Base-by-base conservation (phyloP, 2,797 vertebrate species). In the Aplochiton taeniatus region DNA sequence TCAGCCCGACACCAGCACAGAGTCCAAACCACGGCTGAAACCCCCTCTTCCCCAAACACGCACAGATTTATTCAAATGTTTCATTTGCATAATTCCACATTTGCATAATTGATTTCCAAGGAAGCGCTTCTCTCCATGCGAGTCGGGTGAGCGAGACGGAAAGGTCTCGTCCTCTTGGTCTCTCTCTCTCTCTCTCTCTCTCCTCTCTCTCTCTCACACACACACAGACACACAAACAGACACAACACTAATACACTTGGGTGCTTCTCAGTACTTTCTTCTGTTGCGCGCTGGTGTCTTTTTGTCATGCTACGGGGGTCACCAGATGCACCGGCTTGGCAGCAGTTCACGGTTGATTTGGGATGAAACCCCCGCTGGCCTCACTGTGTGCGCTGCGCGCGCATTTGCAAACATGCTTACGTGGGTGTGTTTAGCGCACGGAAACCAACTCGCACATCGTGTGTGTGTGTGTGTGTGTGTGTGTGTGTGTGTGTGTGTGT, bases 51-150 rank as follows among this genome's bases (percentile, higher is more conserved):
- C 78, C 73, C 70, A 81, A 83, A 83, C 31, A 31, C 76, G 63
- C 79, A 71, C 61, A 71, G 76, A 86, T 82, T 88, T 89, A 89
- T 89, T 87, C 79, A 90, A 86, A 86, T 82, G 59, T 70, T 18
- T 11, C 10, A 81, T 90, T 89, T 86, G 79, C 88, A 89, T 90
- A 87, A 90, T 79, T 83, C 72, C 59, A 72, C 69, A 89, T 89
- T 89, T 89, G 77, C 85, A 88, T 91, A 89, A 90, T 89, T 89
- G 84, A 90, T 90, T 90, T 91, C 72, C 77, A 81, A 79, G 73
- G 70, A 85, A 85, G 78, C 72, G 52, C 79, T 83, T 82, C 72
- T 82, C 72, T 56, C 75, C 72, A 68, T 79, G 75, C 74, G 73
- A 80, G 75, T 81, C 77, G 55, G n/a, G 58, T 66, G 66, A 74